phyloP scores from a whole-genome alignment of 2,797 vertebrate species.

The Acipenser ruthenus region DNA sequence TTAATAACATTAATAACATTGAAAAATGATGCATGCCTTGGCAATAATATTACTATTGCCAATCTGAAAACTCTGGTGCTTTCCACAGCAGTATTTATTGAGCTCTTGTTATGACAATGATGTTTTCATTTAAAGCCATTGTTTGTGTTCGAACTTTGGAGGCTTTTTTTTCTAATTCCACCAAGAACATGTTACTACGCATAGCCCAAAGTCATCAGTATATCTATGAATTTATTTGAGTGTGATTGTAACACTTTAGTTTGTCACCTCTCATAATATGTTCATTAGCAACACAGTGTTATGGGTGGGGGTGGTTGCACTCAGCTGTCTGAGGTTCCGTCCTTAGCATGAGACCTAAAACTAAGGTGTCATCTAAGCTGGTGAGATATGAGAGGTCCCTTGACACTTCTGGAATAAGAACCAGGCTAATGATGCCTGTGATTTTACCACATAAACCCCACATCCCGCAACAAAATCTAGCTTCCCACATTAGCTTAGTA shows the following conservation, averaged over 20 bases:
- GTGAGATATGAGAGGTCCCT: not conserved
- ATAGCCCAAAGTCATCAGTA: conserved; percentile 1
- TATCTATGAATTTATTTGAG: conserved; percentile 7
- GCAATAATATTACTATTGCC: conserved; percentile 36
- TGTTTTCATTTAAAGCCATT: conserved; percentile 46
- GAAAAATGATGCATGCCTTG: conserved; percentile 31
- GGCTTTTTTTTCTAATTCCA: not conserved
- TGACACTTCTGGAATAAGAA: not conserved
- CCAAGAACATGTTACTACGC: not conserved
- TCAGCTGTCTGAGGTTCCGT: not conserved
- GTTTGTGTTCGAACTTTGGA: conserved; percentile 25
- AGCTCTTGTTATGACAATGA: conserved; percentile 45
- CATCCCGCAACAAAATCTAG: too few relatives aligned
- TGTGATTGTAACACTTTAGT: conserved; percentile 18
- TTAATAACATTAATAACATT: conserved; percentile 38
- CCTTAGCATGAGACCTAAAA: conserved; percentile 7
- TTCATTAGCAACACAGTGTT: conserved; percentile 28
- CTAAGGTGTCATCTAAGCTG: conserved; percentile 2
- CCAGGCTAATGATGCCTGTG: too few relatives aligned
- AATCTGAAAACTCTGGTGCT: conserved; percentile 47
- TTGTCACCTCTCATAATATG: conserved; percentile 18
- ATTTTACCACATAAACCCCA: too few relatives aligned
- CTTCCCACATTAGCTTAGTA: too few relatives aligned
- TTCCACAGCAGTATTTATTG: conserved; percentile 50
- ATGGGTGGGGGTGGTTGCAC: not conserved